Evolutionary conservation across 2,888 invertebrate species (phyloP), one percentile per base, ranked within the genome.

Genomic region (Cantharis lateralis): DNA sequence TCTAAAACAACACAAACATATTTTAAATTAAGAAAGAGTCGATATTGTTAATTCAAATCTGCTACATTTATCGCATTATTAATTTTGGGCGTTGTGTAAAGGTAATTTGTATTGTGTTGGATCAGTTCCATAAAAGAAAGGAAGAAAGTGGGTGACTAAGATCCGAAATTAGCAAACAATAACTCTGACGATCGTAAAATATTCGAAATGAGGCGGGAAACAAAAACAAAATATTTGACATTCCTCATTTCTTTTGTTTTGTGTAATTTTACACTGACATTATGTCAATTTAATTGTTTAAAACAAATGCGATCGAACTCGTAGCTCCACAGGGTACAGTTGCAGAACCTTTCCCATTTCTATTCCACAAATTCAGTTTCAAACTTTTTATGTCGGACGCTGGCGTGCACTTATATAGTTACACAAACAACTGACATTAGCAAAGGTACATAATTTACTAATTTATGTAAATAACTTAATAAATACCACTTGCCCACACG

Each of bases 1-100:
- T 73, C 73, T 73, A 68, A 24, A 24, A 73, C 18, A 69, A 68
- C 15, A 69, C 62, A 73, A 62, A 68, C 68, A 73, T 28, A 28
- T 68, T 73, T 69, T 28, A 73, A 69, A 73, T 73, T 62, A 28
- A 68, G 73, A 68, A 73, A 73, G 62, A 73, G 73, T 73, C 68
- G 68, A 68, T 68, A 73, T 72, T 28, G 69, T 24, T 69, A 16
- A 61, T 16, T 62, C 62, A n/a, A 69, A 69, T 62, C 68, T 66
- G 64, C 18, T 66, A 66, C 24, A 66, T 66, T 66, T 66, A 66
- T 66, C 20, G 64, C 48, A 48, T 48, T 48, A 48, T 48, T 48
- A 48, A 48, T 48, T 32, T 48, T n/a, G 48, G 48, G 48, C 48
- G 48, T 48, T 48, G 48, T n/a, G n/a, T 5, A 48, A 48, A n/a